Evolutionary conservation across 2,113 vertebrate genomes (phyloP), one percentile per base, ranked within the genome.

Genomic region (Ophthalmolycus amberensis): DNA sequence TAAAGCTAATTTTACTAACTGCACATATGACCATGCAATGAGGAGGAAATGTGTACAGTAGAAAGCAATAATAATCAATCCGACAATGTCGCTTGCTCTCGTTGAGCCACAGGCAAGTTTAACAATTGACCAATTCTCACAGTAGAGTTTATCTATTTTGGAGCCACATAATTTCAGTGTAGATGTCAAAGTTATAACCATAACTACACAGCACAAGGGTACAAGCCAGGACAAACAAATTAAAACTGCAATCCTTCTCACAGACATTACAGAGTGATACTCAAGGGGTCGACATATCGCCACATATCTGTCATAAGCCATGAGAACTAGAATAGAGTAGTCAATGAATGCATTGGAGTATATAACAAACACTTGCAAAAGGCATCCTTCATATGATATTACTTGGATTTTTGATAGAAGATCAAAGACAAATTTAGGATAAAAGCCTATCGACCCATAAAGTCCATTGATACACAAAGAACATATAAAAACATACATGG

Each of bases 51-150:
- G 85, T 0, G 37, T 64, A 5, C 6, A 46, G 29, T 89, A 91
- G 9, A 91, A 77, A 2, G 25, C 4, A 0, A 83, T 60, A 9
- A 69, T 0, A 8, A 75, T 5, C n/a, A 89, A 3, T 29, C 88
- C 85, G 3, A 86, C 2, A 0, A 79, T 56, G 12, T 62, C 5
- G 4, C 85, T 86, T 9, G 4, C 9, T 62, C 1, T 37, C 1
- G 46, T 11, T 20, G 70, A 50, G 56, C 34, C 7, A 37, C 90
- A 88, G 22, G 85, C 52, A 52, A 91, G 88, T 77, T 88, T 80
- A 37, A 88, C 54, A 25, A 89, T 16, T 22, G 81, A 46, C 85
- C 88, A 91, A 81, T 91, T 91, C 15, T 88, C 88, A 72, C 90
- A 91, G 15, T 88, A 91, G 9, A 89, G 54, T 62, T 89, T 91